A percentile compares a stretch with the other conserved stretches of the same genome.
phyloP scores from a whole-genome alignment of 2,797 vertebrate species.

The Falco berigora region DNA sequence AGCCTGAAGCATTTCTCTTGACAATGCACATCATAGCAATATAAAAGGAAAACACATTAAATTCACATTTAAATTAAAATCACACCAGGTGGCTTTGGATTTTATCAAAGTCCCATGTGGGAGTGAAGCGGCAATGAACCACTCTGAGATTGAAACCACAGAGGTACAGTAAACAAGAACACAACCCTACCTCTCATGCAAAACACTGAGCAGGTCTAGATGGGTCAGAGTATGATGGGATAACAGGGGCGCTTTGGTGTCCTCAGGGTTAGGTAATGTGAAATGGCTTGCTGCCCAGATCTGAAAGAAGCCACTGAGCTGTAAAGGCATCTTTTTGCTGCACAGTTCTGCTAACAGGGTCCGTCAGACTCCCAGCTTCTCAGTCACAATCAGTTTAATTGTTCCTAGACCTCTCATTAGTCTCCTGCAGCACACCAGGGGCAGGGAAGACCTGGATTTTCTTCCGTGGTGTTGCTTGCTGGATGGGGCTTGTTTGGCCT shows the following conservation, averaged over 20 bases:
- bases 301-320: neutral
- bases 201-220: neutral
- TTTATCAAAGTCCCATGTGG: neutral
- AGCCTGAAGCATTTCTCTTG: constrained; percentile 7
- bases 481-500: neutral
- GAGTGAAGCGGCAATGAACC: neutral
- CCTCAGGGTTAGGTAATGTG: neutral
- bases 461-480: neutral
- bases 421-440: neutral
- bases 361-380: neutral
- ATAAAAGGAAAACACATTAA: constrained; percentile 33
- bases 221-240: neutral
- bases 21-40: neutral
- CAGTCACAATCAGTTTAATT: neutral
- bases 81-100: constrained; percentile 32
- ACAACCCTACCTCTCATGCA: neutral
- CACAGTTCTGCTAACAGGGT: neutral
- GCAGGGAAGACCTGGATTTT: neutral
- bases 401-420: neutral
- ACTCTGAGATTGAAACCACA: neutral
- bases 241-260: neutral
- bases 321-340: neutral
- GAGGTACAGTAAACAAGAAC: neutral
- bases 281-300: neutral
- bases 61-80: constrained; percentile 52